These are phyloP conservation scores for Halcyon chelicuti DNA, from an alignment of 2,797 vertebrate genomes.

Conservation along the genomic window DNA sequence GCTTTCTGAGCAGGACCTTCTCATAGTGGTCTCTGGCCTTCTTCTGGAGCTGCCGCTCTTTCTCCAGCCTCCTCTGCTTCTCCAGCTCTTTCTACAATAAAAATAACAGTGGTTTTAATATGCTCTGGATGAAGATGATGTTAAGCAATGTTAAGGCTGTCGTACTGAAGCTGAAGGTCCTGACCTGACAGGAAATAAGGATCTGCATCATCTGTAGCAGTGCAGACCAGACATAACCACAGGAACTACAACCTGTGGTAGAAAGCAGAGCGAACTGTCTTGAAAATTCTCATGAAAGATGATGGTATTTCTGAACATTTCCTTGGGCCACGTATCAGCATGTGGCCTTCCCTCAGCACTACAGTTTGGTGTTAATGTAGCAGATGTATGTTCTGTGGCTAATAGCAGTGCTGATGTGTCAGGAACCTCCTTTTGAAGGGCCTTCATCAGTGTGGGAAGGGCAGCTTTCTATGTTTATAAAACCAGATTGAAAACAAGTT, in stretches of 20 bases:
- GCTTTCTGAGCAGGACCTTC: constrained; percentile 78
- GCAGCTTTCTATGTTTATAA: background rate
- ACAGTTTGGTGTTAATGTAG: background rate
- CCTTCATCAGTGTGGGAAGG: background rate
- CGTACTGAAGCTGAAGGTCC: background rate
- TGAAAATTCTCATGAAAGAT: background rate
- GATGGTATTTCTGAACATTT: background rate
- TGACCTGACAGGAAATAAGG: background rate
- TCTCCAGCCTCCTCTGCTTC: constrained; percentile 82
- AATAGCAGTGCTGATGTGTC: background rate
- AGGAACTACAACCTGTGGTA: background rate
- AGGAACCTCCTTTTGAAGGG: background rate
- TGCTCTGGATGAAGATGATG: background rate
- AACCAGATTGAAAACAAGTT: background rate
- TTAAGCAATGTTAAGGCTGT: background rate
- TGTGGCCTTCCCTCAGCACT: background rate
- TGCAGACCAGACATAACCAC: background rate
- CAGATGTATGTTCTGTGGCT: background rate
- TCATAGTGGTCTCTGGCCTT: constrained; percentile 84
- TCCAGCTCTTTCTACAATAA: constrained; percentile 86
- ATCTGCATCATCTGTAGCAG: background rate
- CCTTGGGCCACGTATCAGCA: background rate
- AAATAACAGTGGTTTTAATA: background rate
- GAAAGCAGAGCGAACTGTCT: background rate
- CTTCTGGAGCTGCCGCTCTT: constrained; percentile 79